These are phyloP conservation scores for Epizoanthus illoricatus DNA, from an alignment of 92 coral and sea anemone species.

Conservation along the genomic window DNA sequence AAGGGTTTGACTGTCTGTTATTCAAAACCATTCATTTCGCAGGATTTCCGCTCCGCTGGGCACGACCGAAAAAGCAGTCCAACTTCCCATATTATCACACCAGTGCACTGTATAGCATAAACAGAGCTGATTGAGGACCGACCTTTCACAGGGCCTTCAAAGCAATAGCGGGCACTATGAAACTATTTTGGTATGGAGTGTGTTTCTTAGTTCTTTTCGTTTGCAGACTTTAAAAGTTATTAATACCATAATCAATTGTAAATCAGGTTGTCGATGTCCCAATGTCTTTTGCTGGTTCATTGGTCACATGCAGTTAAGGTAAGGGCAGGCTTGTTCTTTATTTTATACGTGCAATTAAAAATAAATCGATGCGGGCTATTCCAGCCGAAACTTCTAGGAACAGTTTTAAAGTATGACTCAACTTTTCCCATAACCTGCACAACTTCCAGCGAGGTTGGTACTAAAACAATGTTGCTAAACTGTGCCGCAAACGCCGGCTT, in stretches of 20 bases:
- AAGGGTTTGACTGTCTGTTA: conserved; percentile 29
- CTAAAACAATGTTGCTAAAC: background rate
- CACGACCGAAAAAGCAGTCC: conserved; percentile 2
- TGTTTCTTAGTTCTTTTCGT: background rate
- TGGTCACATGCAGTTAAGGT: conserved; percentile 18
- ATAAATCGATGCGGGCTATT: background rate
- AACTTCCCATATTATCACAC: background rate
- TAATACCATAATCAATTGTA: background rate
- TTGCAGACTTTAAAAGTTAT: background rate
- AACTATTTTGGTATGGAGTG: conserved; percentile 8
- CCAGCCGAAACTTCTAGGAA: background rate
- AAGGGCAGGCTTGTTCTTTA: background rate
- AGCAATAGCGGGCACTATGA: background rate
- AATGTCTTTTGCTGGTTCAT: conserved; percentile 15
- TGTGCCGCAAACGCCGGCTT: background rate
- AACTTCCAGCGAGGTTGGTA: background rate
- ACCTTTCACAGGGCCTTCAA: background rate
- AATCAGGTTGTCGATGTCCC: conserved; percentile 19
- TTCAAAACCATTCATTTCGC: conserved; percentile 32
- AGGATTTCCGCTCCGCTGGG: conserved; percentile 44
- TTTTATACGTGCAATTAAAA: background rate
- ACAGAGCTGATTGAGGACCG: background rate
- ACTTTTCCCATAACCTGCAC: background rate
- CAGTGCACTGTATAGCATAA: background rate
- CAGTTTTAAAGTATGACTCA: background rate